Percentiles rank a stretch among this genome's conserved stretches.
Evolutionary conservation across 2,113 vertebrate species (phyloP).

Genomic region (Glaucomys volans): DNA sequence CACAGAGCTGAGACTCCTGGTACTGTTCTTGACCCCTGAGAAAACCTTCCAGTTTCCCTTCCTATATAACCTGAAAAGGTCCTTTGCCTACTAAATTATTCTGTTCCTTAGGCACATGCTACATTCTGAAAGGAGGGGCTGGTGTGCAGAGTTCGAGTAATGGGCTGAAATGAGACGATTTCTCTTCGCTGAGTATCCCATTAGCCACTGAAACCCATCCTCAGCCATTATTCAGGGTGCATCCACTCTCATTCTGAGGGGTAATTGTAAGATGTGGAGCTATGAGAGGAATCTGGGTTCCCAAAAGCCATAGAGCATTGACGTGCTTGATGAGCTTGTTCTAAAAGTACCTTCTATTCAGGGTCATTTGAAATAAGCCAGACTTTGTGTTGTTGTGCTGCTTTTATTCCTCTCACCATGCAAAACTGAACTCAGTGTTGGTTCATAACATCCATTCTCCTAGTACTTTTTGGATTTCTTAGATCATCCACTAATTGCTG

Average conservation of each 20-base stretch:
- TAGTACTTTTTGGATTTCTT: slow-evolving; percentile 40
- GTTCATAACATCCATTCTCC: background rate
- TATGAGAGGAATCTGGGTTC: slow-evolving; percentile 59
- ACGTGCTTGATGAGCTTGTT: slow-evolving; percentile 75
- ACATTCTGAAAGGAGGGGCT: slow-evolving; percentile 47
- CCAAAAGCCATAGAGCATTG: slow-evolving; percentile 70
- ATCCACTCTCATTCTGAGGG: slow-evolving; percentile 54
- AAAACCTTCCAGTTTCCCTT: background rate
- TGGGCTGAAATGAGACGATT: slow-evolving; percentile 71
- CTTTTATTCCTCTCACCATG: background rate
- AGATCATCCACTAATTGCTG: background rate
- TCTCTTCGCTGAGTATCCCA: slow-evolving; percentile 64
- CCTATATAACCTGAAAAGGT: slow-evolving; percentile 10
- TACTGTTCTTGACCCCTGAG: background rate
- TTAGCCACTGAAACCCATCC: slow-evolving; percentile 51
- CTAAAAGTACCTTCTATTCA: slow-evolving; percentile 77
- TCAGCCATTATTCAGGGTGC: slow-evolving; percentile 63
- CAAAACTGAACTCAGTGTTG: slow-evolving; percentile 4
- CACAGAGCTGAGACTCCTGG: background rate
- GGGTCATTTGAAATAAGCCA: slow-evolving; percentile 70
- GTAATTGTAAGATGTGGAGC: slow-evolving; percentile 73
- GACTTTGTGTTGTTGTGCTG: slow-evolving; percentile 23
- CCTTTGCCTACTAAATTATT: slow-evolving; percentile 60
- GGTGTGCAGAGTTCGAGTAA: slow-evolving; percentile 74
- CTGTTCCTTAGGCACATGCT: background rate